Evolutionary conservation across 2,797 vertebrate species (phyloP).

Genomic region (Cyprinodon diabolis): DNA sequence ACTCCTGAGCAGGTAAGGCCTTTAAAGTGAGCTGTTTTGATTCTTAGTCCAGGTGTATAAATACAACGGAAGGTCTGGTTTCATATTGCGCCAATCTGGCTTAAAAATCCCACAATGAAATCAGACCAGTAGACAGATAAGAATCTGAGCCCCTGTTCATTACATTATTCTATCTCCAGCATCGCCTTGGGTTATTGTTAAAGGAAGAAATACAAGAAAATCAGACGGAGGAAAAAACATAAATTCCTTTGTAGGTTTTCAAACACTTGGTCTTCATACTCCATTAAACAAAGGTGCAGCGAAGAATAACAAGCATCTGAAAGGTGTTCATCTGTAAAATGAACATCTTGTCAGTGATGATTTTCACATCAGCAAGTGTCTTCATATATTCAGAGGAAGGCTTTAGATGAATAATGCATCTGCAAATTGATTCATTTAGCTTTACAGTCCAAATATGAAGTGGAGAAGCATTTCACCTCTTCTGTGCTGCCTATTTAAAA

Average conservation of each 20-base stretch:
- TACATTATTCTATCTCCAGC: slow-evolving; percentile 31
- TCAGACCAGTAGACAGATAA: slow-evolving; percentile 21
- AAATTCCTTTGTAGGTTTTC: slow-evolving; percentile 5
- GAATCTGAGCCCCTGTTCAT: slow-evolving; percentile 16
- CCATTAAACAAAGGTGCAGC: background rate
- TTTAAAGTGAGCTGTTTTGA: slow-evolving; percentile 16
- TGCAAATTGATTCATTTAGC: slow-evolving; percentile 1
- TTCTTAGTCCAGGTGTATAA: slow-evolving; percentile 34
- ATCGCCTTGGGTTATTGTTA: slow-evolving; percentile 30
- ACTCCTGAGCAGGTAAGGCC: too few species aligned
- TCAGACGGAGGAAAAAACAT: slow-evolving; percentile 6
- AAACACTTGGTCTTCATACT: slow-evolving; percentile 10
- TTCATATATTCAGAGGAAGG: background rate
- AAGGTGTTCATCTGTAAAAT: slow-evolving; percentile 15
- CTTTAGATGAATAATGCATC: background rate
- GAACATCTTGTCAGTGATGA: background rate
- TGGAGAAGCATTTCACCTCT: background rate
- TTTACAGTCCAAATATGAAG: background rate
- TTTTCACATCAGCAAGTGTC: background rate
- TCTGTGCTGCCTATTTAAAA: background rate
- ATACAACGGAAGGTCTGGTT: slow-evolving; percentile 30
- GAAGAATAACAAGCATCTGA: background rate
- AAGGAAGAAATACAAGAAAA: slow-evolving; percentile 28
- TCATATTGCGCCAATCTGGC: slow-evolving; percentile 25
- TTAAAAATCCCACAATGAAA: slow-evolving; percentile 26